Conservation (phyloP, 2,888 invertebrate genomes). For the Agriotes lineatus region DNA sequence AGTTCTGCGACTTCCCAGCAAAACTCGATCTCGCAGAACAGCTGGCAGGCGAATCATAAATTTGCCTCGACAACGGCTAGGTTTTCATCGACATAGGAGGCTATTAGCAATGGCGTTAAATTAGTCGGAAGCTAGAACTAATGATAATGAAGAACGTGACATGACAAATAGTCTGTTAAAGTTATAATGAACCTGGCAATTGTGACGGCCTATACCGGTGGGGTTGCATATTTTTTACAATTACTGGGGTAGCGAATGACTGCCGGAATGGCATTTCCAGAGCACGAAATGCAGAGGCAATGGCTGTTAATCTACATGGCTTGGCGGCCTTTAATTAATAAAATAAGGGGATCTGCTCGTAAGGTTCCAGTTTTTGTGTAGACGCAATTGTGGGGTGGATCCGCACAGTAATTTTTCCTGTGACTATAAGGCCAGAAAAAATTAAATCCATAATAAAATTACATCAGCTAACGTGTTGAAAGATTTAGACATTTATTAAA, state of each 20-base stretch:
- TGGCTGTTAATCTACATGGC: too few species aligned
- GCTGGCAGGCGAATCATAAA: neutral
- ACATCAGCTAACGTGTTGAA: too few species aligned
- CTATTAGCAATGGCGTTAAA: constrained; percentile 1
- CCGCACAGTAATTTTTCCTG: too few species aligned
- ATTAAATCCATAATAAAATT: too few species aligned
- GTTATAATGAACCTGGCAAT: neutral
- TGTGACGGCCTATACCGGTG: neutral
- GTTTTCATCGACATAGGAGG: neutral
- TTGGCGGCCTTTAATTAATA: too few species aligned
- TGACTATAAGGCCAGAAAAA: too few species aligned
- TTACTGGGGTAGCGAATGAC: neutral
- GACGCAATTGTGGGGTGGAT: too few species aligned
- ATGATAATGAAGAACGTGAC: constrained; percentile 5
- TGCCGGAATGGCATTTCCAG: neutral
- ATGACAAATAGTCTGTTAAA: neutral
- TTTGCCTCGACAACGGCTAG: neutral
- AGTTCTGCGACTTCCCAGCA: too few species aligned
- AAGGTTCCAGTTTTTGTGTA: too few species aligned
- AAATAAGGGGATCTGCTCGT: too few species aligned
- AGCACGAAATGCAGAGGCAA: neutral
- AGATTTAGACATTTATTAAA: too few species aligned
- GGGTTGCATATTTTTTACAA: neutral
- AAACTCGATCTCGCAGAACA: too few species aligned
- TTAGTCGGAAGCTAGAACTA: neutral